Conservation (phyloP, 2,797 vertebrate species). For the Megaceryle alcyon region DNA sequence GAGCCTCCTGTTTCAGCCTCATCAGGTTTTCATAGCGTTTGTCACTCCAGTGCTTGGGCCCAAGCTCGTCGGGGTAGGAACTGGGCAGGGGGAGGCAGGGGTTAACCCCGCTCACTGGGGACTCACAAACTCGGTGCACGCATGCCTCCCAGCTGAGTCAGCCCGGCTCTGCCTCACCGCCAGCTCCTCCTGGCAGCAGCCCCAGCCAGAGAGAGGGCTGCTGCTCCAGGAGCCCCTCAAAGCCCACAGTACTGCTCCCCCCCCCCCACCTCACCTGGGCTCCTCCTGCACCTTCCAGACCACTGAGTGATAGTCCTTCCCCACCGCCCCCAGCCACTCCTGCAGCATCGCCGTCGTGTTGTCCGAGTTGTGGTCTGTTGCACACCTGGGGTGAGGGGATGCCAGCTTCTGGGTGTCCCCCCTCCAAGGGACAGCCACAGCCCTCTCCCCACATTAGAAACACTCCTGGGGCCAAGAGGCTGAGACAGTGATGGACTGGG, state of each 20-base stretch:
- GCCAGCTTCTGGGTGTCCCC: not conserved
- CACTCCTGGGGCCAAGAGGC: rapidly evolving
- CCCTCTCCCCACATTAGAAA: not conserved
- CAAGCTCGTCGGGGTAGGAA: slow-evolving; percentile 87
- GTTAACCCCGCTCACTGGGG: not conserved
- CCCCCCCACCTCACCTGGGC: slow-evolving; percentile 82
- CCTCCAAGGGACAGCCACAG: not conserved
- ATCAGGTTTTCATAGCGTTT: slow-evolving; percentile 92
- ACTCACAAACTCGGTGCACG: not conserved
- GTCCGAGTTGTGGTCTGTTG: slow-evolving; percentile 93
- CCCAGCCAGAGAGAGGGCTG: rapidly evolving
- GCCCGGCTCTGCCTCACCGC: not conserved
- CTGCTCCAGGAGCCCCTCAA: not conserved
- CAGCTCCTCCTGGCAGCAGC: not conserved
- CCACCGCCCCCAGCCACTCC: slow-evolving; percentile 90
- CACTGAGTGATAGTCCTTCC: slow-evolving; percentile 86
- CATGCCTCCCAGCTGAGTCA: not conserved
- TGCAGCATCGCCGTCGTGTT: slow-evolving; percentile 88
- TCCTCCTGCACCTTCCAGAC: slow-evolving; percentile 73
- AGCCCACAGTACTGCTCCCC: not conserved
- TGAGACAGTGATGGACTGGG: not conserved
- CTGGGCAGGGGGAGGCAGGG: slow-evolving; percentile 70
- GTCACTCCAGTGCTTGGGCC: slow-evolving; percentile 95
- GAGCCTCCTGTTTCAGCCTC: slow-evolving; percentile 93
- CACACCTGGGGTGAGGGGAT: slow-evolving; percentile 81